A percentile compares a stretch with the other conserved stretches of the same genome.
These are phyloP conservation scores for Idris sp. DNA, from an alignment of 1,140 invertebrate genomes.

Conservation along the genomic window DNA sequence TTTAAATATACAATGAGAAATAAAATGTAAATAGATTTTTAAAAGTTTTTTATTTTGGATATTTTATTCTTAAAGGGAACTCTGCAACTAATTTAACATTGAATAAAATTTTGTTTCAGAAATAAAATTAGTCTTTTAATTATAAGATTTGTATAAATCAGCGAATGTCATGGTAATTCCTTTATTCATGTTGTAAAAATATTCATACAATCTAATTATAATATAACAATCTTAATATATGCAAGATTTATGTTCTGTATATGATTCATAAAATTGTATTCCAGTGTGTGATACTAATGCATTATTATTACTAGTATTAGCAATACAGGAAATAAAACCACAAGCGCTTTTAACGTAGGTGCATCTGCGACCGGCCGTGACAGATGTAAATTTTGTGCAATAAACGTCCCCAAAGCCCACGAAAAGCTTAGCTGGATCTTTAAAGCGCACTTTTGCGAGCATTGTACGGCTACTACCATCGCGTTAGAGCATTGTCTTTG, in stretches of 20 bases:
- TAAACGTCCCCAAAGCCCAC: conserved; percentile 24
- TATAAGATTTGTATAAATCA: no score
- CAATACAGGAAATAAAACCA: conserved; percentile 31
- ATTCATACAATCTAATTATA: no score
- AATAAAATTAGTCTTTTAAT: no score
- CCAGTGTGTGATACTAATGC: conserved; percentile 27
- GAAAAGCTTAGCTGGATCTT: conserved; percentile 37
- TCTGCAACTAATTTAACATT: no score
- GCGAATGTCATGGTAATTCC: no score
- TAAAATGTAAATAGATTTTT: no score
- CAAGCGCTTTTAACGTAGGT: conserved; percentile 15
- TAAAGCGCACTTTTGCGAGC: conserved; percentile 23
- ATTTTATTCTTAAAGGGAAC: no score
- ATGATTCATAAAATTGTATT: conserved; percentile 28
- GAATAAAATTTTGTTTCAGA: no score
- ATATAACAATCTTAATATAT: no score
- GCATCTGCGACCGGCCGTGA: conserved; percentile 42
- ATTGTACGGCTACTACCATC: conserved; percentile 41
- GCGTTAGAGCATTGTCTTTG: conserved; percentile 51
- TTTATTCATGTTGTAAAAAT: no score
- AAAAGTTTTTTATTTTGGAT: no score
- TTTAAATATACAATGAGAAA: no score
- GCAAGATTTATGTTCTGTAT: conserved; percentile 3
- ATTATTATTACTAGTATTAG: conserved; percentile 49
- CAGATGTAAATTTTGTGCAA: conserved; percentile 49